Conservation (phyloP, 2,797 vertebrate species). For the Spatula clypeata region DNA sequence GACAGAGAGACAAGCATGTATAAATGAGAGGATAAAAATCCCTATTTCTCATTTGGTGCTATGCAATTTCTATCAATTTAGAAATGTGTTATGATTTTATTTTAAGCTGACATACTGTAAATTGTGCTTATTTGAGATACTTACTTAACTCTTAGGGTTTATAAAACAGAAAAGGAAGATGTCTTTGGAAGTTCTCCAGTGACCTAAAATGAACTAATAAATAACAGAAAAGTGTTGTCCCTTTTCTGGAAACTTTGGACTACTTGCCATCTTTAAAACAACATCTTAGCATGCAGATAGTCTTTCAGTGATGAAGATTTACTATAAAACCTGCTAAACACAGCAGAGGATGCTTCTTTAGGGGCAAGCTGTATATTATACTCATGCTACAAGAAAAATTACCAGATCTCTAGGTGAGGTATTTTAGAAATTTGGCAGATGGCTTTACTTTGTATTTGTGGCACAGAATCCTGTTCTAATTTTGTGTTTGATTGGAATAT, state of each 20-base stretch:
- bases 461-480: constrained; percentile 75
- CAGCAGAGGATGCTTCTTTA: constrained; percentile 50
- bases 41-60: constrained; percentile 80
- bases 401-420: constrained; percentile 78
- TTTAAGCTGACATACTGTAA: constrained; percentile 79
- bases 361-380: constrained; percentile 47
- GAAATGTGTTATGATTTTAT: constrained; percentile 82
- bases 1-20: constrained; percentile 82
- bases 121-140: constrained; percentile 76
- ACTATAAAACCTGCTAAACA: constrained; percentile 30
- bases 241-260: not conserved
- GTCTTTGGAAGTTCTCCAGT: constrained; percentile 67
- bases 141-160: constrained; percentile 77
- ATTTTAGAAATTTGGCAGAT: constrained; percentile 82
- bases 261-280: constrained; percentile 36
- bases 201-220: constrained; percentile 72
- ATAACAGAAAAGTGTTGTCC: constrained; percentile 30
- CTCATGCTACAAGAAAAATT: constrained; percentile 73
- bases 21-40: constrained; percentile 83
- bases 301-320: not conserved
- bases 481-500: constrained; percentile 80
- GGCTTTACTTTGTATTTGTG: constrained; percentile 83
- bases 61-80: constrained; percentile 84
- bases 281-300: not conserved
- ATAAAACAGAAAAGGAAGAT: constrained; percentile 69